Evolutionary conservation across 2,888 invertebrate genomes (phyloP).

Genomic region (Drosophila mimetica): DNA sequence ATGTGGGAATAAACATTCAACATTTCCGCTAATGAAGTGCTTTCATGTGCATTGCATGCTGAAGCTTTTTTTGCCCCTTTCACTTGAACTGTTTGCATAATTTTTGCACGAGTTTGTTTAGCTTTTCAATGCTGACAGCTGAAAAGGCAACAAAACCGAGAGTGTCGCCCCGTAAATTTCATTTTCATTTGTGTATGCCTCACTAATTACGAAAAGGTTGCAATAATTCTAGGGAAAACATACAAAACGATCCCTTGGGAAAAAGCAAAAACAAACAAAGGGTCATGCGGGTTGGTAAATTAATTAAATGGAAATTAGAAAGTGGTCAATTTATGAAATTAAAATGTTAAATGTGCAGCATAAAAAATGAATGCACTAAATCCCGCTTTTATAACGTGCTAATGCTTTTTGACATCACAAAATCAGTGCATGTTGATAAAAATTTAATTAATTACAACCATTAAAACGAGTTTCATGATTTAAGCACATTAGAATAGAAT

Average conservation of each 20-base stretch:
- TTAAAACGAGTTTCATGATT: background rate
- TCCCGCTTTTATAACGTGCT: background rate
- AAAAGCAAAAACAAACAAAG: conserved; percentile 11
- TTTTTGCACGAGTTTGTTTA: conserved; percentile 51
- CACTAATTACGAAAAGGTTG: conserved; percentile 62
- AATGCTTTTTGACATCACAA: background rate
- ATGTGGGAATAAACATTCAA: conserved; percentile 37
- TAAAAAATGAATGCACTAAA: background rate
- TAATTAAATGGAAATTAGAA: conserved; percentile 47
- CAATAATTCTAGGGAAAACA: conserved; percentile 31
- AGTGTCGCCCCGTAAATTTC: conserved; percentile 45
- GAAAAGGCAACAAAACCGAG: conserved; percentile 12
- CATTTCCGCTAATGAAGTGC: conserved; percentile 59
- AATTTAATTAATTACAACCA: background rate
- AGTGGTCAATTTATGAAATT: conserved; percentile 5
- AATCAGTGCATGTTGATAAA: background rate
- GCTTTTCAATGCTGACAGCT: conserved; percentile 51
- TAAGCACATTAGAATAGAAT: background rate
- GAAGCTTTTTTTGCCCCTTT: conserved; percentile 19
- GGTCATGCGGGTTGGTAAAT: conserved; percentile 18
- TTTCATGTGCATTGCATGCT: conserved; percentile 50
- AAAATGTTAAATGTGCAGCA: background rate
- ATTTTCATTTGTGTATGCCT: conserved; percentile 55
- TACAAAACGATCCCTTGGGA: conserved; percentile 7
- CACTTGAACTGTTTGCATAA: conserved; percentile 43